Conservation (phyloP, 2,797 vertebrate genomes). For the Trematomus bernacchii region DNA sequence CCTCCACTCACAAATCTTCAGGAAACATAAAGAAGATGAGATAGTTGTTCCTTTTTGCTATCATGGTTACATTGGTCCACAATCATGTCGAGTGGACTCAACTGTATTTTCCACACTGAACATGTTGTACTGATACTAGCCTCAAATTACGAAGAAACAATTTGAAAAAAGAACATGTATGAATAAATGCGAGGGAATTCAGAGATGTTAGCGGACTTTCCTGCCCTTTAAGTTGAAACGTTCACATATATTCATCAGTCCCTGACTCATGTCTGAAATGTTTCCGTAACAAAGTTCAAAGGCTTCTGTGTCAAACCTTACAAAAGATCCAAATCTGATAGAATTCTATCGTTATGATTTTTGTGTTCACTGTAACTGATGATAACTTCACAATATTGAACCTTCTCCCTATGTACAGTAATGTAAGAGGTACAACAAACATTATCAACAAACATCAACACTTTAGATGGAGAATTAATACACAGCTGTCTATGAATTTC, state of each 20-base stretch:
- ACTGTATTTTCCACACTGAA: background rate
- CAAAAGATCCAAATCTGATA: background rate
- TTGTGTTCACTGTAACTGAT: background rate
- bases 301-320: background rate
- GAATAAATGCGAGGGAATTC: slow-evolving; percentile 17
- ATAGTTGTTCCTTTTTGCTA: slow-evolving; percentile 1
- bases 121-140: background rate
- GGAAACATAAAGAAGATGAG: background rate
- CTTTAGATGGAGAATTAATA: background rate
- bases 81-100: background rate
- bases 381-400: background rate
- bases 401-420: background rate
- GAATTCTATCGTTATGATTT: background rate
- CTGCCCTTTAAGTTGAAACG: slow-evolving; percentile 59
- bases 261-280: slow-evolving; percentile 58
- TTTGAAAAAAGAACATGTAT: background rate
- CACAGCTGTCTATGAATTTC: slow-evolving; percentile 10
- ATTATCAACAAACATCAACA: background rate
- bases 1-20: slow-evolving; percentile 11
- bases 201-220: slow-evolving; percentile 53
- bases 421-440: background rate
- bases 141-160: background rate
- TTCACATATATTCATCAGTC: slow-evolving; percentile 3
- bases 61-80: background rate
- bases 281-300: background rate